phyloP scores from a whole-genome alignment of 2,113 vertebrate species.

The Pomatostomus ruficeps region DNA sequence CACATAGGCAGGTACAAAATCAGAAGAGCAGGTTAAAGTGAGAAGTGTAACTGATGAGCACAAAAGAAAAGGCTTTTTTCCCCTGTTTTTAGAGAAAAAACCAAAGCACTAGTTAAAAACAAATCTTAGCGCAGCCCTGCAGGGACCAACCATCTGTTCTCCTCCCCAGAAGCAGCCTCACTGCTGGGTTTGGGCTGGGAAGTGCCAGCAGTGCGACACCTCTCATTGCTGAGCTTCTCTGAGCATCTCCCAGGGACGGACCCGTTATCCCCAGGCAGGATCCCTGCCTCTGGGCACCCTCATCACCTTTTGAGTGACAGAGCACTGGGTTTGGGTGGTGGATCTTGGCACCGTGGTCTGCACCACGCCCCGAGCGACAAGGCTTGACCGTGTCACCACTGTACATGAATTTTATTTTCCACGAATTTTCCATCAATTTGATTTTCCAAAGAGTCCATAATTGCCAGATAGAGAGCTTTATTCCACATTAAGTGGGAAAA shows the following conservation, averaged over 20 bases:
- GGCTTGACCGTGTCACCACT: background rate
- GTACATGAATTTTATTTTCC: background rate
- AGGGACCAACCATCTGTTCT: background rate
- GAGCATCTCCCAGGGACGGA: background rate
- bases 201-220: fast-evolving
- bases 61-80: background rate
- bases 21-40: background rate
- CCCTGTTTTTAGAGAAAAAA: background rate
- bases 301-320: background rate
- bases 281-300: background rate
- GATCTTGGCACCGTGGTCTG: fast-evolving
- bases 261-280: fast-evolving
- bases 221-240: background rate
- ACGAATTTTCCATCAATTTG: background rate
- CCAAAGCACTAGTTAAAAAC: background rate
- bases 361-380: fast-evolving
- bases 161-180: background rate
- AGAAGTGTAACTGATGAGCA: background rate
- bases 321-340: background rate
- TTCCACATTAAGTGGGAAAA: background rate
- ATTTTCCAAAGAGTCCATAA: background rate
- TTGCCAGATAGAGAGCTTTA: background rate
- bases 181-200: background rate
- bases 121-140: background rate
- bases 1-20: fast-evolving